Percentiles rank a stretch among this genome's conserved stretches.
Conservation (phyloP, 2,797 vertebrate genomes). For the Momotus momota region DNA sequence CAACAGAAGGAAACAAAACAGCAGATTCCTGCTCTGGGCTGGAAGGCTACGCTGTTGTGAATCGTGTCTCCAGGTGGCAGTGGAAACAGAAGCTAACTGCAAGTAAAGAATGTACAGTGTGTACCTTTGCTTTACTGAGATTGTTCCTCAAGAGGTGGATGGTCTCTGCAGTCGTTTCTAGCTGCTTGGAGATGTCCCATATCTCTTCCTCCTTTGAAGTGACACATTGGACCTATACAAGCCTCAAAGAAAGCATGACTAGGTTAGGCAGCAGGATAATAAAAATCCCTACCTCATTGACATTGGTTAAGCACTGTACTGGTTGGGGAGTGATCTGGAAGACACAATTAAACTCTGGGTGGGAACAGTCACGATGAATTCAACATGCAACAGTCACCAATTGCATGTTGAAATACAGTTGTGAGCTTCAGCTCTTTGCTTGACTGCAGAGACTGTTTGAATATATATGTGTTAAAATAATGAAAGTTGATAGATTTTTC, state of each 20-base stretch:
- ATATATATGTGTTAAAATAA: not conserved
- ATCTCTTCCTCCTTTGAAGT: constrained; percentile 51
- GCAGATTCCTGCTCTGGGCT: not conserved
- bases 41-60: not conserved
- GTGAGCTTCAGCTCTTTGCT: not conserved
- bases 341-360: not conserved
- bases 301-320: not conserved
- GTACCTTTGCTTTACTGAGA: constrained; percentile 20
- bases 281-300: not conserved
- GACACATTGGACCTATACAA: not conserved
- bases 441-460: not conserved
- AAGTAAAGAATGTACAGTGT: not conserved
- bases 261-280: not conserved
- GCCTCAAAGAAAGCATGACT: not conserved
- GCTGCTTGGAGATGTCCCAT: constrained; percentile 9
- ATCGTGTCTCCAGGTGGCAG: not conserved
- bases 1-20: not conserved
- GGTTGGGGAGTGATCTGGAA: not conserved
- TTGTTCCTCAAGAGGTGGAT: not conserved
- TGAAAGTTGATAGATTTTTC: not conserved
- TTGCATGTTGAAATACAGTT: not conserved
- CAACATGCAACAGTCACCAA: not conserved
- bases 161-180: not conserved
- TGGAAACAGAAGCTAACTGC: not conserved
- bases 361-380: not conserved